Evolutionary conservation across 1,140 invertebrate genomes (phyloP), one percentile per base, ranked within the genome.

Genomic region (Dendrolimus kikuchii): DNA sequence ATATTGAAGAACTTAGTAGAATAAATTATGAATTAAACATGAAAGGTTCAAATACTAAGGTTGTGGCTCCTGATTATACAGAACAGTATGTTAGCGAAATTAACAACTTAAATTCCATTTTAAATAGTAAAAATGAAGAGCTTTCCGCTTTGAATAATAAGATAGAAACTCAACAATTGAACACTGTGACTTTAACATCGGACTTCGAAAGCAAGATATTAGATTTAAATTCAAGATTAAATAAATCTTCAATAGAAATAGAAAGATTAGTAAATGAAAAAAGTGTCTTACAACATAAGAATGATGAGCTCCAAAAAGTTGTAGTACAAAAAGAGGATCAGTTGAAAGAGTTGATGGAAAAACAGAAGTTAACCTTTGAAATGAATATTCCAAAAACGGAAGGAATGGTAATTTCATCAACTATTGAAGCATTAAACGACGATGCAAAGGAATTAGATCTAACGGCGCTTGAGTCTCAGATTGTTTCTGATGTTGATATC

Each of bases 351-450:
- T 62, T 86, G 36, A 71, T 62, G 39, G 81, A 84, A 49, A 81
- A 74, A 40, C 78, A 79, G 46, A 78, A 73, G 58, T 57, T 86
- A 36, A 62, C 73, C 42, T 84, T 86, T 59, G 80, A 86, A 76
- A 86, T 86, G 77, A 83, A 71, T 56, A 84, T 86, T 60, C 83
- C 83, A 7, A 86, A 84, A 75, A 86, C 83, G 40, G 83, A 86
- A 64, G 83, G 83, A 7, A 68, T 86, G 72, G 65, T 80, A 38
- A 86, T 86, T 58, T 84, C 83, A 9, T 86, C 83, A 37, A 83
- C 75, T 41, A 84, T 86, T 43, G 83, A 86, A 64, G 65, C 74
- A 47, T 40, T 86, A 38, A 71, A 64, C 55, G 62, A 65, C 44
- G 69, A 72, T 47, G 51, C 64, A 48, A 68, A 64, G 41, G 46